Evolutionary conservation across 1,140 invertebrate genomes (phyloP), one percentile per base, ranked within the genome.

Genomic region (Spodoptera frugiperda): DNA sequence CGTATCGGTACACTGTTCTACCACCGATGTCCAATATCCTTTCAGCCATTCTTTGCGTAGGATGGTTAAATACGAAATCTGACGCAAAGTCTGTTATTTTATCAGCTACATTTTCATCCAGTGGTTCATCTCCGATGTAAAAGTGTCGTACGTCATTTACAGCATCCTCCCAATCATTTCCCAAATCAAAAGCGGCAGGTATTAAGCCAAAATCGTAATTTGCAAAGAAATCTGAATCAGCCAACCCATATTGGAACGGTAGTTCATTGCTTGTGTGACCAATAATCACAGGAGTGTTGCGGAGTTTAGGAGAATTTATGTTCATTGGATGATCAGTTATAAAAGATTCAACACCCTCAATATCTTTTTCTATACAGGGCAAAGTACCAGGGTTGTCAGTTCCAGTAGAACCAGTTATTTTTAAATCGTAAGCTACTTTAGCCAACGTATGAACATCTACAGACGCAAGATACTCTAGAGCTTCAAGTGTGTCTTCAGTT

Each of bases 121-220:
- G 55, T n/a, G 70, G 51, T 3, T 80, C 74, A 70, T 83, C 85
- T 0, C 88, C 86, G 11, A 89, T 67, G 67, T 87, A 89, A 75
- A 84, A 87, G 33, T 78, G 57, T 17, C 44, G 70, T 0, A 88
- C 78, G 9, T 82, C 33, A 30, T 65, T 15, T 44, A 17, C 33
- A 17, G 59, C 59, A 12, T 59, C 25, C 14, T 70, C 55, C 67
- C 76, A 76, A 57, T 55, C 49, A 12, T 54, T 55, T 25, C 33
- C 48, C 30, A 67, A 76, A 67, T 67, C 17, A 15, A 63, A 19
- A 19, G n/a, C 25, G 14, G 78, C 17, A 1, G 33, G 8, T 39
- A 39, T 1, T 8, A 39, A 39, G 9, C 9, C 1, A 39, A 39
- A 39, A 8, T 39, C 33, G 8, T 39, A 39, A 6, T 39, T 39